Conservation (phyloP, 2,888 invertebrate genomes). For the Epistrophe eligans region DNA sequence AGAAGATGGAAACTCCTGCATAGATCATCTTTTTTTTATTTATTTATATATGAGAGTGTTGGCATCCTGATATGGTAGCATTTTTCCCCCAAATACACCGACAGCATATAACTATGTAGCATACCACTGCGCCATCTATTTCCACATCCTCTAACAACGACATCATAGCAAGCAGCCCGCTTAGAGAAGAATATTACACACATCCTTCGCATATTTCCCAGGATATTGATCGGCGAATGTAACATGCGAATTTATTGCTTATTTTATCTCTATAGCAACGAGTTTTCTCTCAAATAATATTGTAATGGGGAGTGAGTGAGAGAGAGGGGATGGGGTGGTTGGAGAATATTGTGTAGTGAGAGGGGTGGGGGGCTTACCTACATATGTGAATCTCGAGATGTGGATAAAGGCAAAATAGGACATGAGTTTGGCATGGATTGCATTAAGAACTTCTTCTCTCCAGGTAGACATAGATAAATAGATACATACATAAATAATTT, state of each 20-base stretch:
- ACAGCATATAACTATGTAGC: neutral
- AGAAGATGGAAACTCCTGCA: slow-evolving; percentile 39
- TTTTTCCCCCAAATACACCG: neutral
- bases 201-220: slow-evolving; percentile 62
- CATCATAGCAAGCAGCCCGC: slow-evolving; percentile 11
- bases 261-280: slow-evolving; percentile 62
- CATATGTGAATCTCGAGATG: slow-evolving; percentile 16
- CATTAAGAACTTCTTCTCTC: slow-evolving; percentile 60
- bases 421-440: slow-evolving; percentile 56
- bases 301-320: neutral
- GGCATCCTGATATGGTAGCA: slow-evolving; percentile 26
- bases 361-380: slow-evolving; percentile 1
- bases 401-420: slow-evolving; percentile 39
- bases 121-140: neutral
- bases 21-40: slow-evolving; percentile 57
- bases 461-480: slow-evolving; percentile 42
- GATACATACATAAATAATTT: slow-evolving; percentile 57
- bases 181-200: slow-evolving; percentile 63
- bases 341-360: neutral
- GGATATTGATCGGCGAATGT: slow-evolving; percentile 72
- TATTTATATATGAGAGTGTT: neutral
- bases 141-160: slow-evolving; percentile 12
- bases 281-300: slow-evolving; percentile 28
- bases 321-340: neutral
- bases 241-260: slow-evolving; percentile 73